These are phyloP conservation scores for Hemicrepidius hirtus DNA, from an alignment of 2,888 invertebrate genomes.

Conservation along the genomic window DNA sequence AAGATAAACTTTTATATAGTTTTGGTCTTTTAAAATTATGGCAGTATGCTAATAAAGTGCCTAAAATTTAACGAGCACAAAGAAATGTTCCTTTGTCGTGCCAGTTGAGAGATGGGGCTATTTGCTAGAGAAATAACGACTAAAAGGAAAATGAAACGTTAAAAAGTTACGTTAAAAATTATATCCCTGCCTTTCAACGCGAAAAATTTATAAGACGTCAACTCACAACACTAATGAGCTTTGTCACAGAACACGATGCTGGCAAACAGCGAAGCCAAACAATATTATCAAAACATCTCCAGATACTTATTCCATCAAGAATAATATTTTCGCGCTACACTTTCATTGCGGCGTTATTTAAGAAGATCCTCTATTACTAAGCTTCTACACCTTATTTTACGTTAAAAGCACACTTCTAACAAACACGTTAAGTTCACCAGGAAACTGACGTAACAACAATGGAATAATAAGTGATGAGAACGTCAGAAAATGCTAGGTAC, in stretches of 20 bases:
- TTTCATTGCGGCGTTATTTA: slow-evolving; percentile 22
- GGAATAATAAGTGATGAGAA: slow-evolving; percentile 15
- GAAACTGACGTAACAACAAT: slow-evolving; percentile 12
- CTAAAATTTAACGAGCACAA: slow-evolving; percentile 57
- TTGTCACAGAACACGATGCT: slow-evolving; percentile 6
- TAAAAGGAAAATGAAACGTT: slow-evolving; percentile 51
- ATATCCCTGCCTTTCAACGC: slow-evolving; percentile 52
- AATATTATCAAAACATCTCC: slow-evolving; percentile 14
- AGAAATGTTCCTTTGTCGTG: slow-evolving; percentile 32
- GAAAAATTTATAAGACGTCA: slow-evolving; percentile 36
- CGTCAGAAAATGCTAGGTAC: background rate
- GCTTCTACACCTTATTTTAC: slow-evolving; percentile 8
- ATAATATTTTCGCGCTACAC: slow-evolving; percentile 16
- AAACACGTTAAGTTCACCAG: slow-evolving; percentile 15
- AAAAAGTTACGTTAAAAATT: slow-evolving; percentile 51
- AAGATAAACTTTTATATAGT: slow-evolving; percentile 57
- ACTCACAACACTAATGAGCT: slow-evolving; percentile 1
- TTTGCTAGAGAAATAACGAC: slow-evolving; percentile 42
- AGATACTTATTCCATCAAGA: slow-evolving; percentile 23
- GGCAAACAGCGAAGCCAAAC: background rate
- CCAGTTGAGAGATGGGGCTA: slow-evolving; percentile 49
- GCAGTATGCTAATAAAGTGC: slow-evolving; percentile 57
- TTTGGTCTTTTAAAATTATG: slow-evolving; percentile 53
- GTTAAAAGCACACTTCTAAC: slow-evolving; percentile 11
- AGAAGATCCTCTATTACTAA: slow-evolving; percentile 8